A percentile compares a stretch with the other conserved stretches of the same genome.
These are phyloP conservation scores for Syndactyla subalaris DNA, from an alignment of 2,797 vertebrate species.

Conservation along the genomic window DNA sequence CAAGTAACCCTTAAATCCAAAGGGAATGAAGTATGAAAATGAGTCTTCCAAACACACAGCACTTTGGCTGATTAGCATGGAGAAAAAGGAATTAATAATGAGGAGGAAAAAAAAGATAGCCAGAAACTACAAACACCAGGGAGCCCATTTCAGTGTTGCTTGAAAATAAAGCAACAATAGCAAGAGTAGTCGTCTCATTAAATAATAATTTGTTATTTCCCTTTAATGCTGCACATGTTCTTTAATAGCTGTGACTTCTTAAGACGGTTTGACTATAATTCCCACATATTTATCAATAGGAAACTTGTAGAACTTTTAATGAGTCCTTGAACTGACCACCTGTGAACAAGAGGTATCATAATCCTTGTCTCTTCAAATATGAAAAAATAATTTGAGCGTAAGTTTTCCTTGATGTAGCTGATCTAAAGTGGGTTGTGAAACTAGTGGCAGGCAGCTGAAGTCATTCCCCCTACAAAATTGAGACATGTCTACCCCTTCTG, in stretches of 20 bases:
- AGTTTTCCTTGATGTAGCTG: conserved; percentile 37
- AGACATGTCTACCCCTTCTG: not conserved
- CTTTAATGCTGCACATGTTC: conserved; percentile 67
- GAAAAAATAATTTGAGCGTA: not conserved
- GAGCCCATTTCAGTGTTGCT: conserved; percentile 67
- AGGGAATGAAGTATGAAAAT: conserved; percentile 50
- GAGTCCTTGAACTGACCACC: conserved; percentile 70
- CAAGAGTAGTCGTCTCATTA: conserved; percentile 76
- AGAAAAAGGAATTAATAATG: conserved; percentile 78
- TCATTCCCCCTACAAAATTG: not conserved
- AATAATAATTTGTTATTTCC: conserved; percentile 79
- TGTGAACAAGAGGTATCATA: conserved; percentile 54
- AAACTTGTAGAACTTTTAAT: conserved; percentile 77
- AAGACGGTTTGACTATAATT: conserved; percentile 62
- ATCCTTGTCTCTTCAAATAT: conserved; percentile 49
- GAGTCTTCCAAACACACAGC: conserved; percentile 51
- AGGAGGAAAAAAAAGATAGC: conserved; percentile 70
- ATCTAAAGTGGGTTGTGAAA: conserved; percentile 1
- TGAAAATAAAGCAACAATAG: conserved; percentile 78
- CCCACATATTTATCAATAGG: conserved; percentile 70
- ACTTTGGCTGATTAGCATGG: conserved; percentile 63
- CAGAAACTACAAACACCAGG: conserved; percentile 79
- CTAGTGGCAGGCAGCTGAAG: not conserved
- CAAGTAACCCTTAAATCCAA: conserved; percentile 50
- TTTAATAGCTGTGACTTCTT: conserved; percentile 72